A percentile compares a stretch with the other conserved stretches of the same genome.
phyloP scores from a whole-genome alignment of 2,888 invertebrate genomes.

The Nemurella pictetii region DNA sequence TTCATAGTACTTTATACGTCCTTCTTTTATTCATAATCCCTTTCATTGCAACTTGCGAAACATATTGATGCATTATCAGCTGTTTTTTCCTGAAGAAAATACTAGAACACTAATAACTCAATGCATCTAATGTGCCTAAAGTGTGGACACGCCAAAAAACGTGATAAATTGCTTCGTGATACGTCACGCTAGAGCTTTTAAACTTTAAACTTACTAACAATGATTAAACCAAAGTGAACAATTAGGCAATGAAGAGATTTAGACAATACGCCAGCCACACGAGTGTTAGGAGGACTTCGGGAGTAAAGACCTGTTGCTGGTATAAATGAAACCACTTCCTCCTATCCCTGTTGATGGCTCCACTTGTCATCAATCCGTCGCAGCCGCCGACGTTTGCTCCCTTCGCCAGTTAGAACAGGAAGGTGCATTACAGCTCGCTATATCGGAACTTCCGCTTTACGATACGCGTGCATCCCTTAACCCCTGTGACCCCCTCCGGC shows the following conservation, averaged over 20 bases:
- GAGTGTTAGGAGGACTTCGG: not conserved
- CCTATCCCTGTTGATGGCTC: not conserved
- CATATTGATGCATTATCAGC: too few relatives aligned
- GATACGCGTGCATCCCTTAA: not conserved
- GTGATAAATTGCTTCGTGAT: not conserved
- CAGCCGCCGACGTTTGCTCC: not conserved
- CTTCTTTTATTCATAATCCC: too few relatives aligned
- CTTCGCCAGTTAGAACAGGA: not conserved
- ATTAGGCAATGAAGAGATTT: not conserved
- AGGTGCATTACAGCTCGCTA: constrained; percentile 6
- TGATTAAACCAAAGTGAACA: not conserved
- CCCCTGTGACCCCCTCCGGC: not conserved
- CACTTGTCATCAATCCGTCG: not conserved
- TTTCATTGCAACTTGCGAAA: too few relatives aligned
- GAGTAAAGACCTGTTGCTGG: not conserved
- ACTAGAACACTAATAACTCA: too few relatives aligned
- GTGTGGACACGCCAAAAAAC: too few relatives aligned
- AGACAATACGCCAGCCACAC: not conserved
- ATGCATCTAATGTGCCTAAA: too few relatives aligned
- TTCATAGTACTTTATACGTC: too few relatives aligned
- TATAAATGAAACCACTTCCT: not conserved
- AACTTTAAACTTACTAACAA: not conserved
- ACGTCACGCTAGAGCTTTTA: not conserved
- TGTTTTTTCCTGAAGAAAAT: too few relatives aligned
- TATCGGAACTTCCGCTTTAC: constrained; percentile 3